phyloP scores from a whole-genome alignment of 35 echinoderm and acorn worm species.

The Eucidaris tribuloides region DNA sequence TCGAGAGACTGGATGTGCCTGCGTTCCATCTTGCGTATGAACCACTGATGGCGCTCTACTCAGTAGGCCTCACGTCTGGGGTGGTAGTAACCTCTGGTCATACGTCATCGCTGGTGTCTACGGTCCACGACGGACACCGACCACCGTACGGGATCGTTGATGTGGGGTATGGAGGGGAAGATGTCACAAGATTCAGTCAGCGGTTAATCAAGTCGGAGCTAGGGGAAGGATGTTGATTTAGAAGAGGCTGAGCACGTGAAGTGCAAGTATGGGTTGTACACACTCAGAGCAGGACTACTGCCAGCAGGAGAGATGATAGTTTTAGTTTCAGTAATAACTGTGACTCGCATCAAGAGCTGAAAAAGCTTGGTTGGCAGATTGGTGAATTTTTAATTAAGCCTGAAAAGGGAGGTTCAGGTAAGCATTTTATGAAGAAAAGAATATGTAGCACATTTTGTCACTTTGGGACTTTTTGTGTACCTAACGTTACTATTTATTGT shows the following conservation, averaged over 20 bases:
- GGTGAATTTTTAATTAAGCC: not conserved
- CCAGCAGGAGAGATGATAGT: not conserved
- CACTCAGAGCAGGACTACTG: not conserved
- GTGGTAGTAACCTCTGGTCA: slow-evolving; percentile 22
- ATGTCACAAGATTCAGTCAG: not conserved
- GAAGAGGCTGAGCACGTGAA: slow-evolving; percentile 21
- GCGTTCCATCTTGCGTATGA: slow-evolving; percentile 19
- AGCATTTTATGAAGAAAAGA: no score
- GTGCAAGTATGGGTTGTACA: not conserved
- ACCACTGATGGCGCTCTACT: slow-evolving; percentile 20
- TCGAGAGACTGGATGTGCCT: slow-evolving; percentile 26
- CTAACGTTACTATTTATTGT: no score
- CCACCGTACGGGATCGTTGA: slow-evolving; percentile 7
- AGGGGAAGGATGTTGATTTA: not conserved
- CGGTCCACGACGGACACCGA: slow-evolving; percentile 26
- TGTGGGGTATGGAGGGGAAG: not conserved
- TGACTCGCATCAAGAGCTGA: not conserved
- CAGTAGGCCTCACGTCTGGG: slow-evolving; percentile 15
- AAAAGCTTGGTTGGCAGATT: slow-evolving; percentile 4
- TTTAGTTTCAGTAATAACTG: not conserved
- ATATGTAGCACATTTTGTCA: no score
- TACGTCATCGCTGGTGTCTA: not conserved
- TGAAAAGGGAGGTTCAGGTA: not conserved
- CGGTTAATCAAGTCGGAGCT: not conserved
- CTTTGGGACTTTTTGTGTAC: no score